Evolutionary conservation across 2,113 vertebrate species (phyloP).

Genomic region (Lampris incognitus): DNA sequence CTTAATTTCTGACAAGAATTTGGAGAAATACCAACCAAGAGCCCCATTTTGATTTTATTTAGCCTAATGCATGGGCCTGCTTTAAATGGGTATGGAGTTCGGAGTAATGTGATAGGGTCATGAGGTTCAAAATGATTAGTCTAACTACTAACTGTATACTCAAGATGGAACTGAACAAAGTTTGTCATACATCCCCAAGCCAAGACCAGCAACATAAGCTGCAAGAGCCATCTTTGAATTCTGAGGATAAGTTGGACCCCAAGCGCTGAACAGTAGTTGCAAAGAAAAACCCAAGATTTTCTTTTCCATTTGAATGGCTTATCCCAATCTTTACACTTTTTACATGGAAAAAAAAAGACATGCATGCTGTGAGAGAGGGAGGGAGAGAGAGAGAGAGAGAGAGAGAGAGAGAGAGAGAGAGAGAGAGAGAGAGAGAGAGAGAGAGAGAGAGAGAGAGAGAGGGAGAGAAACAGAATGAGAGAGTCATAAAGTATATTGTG

Average conservation of each 20-base stretch:
- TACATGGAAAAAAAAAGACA: constrained; percentile 30
- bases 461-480: constrained; percentile 22
- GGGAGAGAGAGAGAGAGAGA: constrained; percentile 13
- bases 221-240: constrained; percentile 50
- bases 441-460: constrained; percentile 6
- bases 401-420: constrained; percentile 5
- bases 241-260: constrained; percentile 51
- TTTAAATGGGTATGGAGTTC: constrained; percentile 13
- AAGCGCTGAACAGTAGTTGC: constrained; percentile 46
- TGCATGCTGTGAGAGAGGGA: not conserved
- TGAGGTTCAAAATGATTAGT: constrained; percentile 31
- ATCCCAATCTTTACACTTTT: constrained; percentile 39
- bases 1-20: not conserved
- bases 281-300: constrained; percentile 49
- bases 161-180: constrained; percentile 39
- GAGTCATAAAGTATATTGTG: constrained; percentile 52
- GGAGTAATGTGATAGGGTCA: constrained; percentile 5
- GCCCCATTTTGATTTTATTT: not conserved
- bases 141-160: constrained; percentile 41
- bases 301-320: constrained; percentile 64
- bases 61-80: not conserved
- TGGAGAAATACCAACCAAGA: not conserved
- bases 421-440: constrained; percentile 25
- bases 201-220: constrained; percentile 58
- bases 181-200: constrained; percentile 33